A percentile compares a stretch with the other conserved stretches of the same genome.
Conservation (phyloP, 2,797 vertebrate genomes). For the Neoniphon sammara region DNA sequence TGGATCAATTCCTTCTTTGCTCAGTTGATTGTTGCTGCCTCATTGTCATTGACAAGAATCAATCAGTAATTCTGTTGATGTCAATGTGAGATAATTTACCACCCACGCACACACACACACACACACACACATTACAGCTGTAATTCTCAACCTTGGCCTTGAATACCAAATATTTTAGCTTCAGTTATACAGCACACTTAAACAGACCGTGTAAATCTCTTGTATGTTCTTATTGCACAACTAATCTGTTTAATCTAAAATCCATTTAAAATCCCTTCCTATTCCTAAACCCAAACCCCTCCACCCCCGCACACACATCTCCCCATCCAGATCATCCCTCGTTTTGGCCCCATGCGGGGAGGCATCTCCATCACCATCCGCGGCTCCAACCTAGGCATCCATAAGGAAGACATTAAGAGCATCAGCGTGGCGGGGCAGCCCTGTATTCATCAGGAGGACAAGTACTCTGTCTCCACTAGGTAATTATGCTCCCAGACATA, state of each 20-base stretch:
- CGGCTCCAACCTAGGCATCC: constrained; percentile 93
- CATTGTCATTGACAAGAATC: constrained; percentile 69
- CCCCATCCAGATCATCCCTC: constrained; percentile 88
- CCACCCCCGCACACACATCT: constrained; percentile 11
- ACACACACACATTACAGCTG: constrained; percentile 20
- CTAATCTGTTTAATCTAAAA: constrained; percentile 57
- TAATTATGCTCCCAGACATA: constrained; percentile 63
- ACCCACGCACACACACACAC: constrained; percentile 7
- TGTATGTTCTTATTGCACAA: constrained; percentile 45
- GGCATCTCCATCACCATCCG: constrained; percentile 93
- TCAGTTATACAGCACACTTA: constrained; percentile 29
- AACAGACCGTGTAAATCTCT: constrained; percentile 53
- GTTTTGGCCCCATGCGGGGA: constrained; percentile 88
- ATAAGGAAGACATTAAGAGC: constrained; percentile 86
- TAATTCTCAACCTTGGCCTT: constrained; percentile 26
- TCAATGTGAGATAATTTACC: constrained; percentile 43
- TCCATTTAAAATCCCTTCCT: constrained; percentile 54
- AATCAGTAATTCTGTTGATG: constrained; percentile 41
- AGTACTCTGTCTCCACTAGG: constrained; percentile 94
- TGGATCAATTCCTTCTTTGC: constrained; percentile 66
- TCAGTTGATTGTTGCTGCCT: constrained; percentile 54
- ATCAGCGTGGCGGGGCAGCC: constrained; percentile 86
- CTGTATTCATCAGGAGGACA: constrained; percentile 86
- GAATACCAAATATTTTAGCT: constrained; percentile 48
- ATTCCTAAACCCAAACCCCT: constrained; percentile 51